phyloP scores from a whole-genome alignment of 1,140 invertebrate genomes.

The Pseudoatta argentina region DNA sequence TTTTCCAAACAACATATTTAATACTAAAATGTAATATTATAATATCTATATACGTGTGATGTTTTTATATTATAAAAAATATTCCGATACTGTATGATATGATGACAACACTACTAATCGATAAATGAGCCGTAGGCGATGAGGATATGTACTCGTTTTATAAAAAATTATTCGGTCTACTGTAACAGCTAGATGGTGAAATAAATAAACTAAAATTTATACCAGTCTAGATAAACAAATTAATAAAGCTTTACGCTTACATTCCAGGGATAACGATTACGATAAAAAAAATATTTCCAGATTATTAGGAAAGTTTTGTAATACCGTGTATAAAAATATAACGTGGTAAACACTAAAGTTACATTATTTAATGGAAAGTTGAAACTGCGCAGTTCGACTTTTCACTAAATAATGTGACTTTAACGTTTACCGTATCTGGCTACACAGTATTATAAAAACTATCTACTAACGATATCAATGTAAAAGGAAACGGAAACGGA shows the following conservation, averaged over 20 bases:
- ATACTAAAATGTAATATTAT: background rate
- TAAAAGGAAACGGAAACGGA: background rate
- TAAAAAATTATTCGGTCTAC: conserved; percentile 8
- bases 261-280: background rate
- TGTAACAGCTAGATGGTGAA: background rate
- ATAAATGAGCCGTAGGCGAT: background rate
- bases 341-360: no score
- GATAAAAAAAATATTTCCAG: background rate
- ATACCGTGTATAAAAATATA: no score
- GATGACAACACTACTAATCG: background rate
- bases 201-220: background rate
- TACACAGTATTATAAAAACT: no score
- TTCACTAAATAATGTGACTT: no score
- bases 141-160: background rate
- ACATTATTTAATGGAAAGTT: no score
- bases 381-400: no score
- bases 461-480: background rate
- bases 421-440: no score
- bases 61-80: conserved; percentile 4
- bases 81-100: background rate
- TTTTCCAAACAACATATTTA: background rate
- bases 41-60: background rate
- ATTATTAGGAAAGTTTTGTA: background rate
- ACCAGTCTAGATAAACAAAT: background rate
- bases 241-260: background rate